These are phyloP conservation scores for Copidosoma floridanum DNA, from an alignment of 1,140 invertebrate genomes.

Conservation along the genomic window DNA sequence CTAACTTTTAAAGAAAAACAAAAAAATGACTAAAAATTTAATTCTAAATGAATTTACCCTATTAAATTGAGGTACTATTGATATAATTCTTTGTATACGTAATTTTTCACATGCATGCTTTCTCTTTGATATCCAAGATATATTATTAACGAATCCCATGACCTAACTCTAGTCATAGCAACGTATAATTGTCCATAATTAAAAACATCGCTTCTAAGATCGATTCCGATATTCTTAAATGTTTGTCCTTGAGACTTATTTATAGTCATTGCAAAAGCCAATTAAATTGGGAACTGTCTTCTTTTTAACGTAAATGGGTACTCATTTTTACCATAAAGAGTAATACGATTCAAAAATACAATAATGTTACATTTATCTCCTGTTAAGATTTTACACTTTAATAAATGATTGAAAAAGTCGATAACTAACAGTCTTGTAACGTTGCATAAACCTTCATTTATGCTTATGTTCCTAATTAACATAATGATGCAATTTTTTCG, in stretches of 20 bases:
- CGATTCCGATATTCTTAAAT: not conserved
- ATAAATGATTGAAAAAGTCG: too few species aligned
- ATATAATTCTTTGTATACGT: too few species aligned
- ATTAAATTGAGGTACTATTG: too few species aligned
- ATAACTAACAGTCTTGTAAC: too few species aligned
- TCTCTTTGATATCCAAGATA: too few species aligned
- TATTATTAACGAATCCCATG: too few species aligned
- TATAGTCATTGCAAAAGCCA: conserved; percentile 25
- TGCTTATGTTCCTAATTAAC: conserved; percentile 7
- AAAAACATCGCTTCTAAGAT: not conserved
- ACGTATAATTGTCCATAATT: not conserved
- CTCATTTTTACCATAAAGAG: conserved; percentile 2
- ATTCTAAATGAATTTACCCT: too few species aligned
- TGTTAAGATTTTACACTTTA: not conserved
- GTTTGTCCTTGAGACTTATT: conserved; percentile 8
- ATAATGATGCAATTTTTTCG: conserved; percentile 12
- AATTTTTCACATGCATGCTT: too few species aligned
- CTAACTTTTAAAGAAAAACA: too few species aligned
- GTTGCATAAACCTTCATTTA: too few species aligned
- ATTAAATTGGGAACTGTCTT: conserved; percentile 19
- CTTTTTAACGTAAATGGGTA: conserved; percentile 16
- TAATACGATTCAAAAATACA: conserved; percentile 1
- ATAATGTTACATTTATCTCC: not conserved
- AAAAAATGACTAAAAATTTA: too few species aligned
- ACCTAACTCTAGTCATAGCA: too few species aligned